Conservation (phyloP, 35 echinoderm and acorn worm genomes). For the Apostichopus parvimensis region DNA sequence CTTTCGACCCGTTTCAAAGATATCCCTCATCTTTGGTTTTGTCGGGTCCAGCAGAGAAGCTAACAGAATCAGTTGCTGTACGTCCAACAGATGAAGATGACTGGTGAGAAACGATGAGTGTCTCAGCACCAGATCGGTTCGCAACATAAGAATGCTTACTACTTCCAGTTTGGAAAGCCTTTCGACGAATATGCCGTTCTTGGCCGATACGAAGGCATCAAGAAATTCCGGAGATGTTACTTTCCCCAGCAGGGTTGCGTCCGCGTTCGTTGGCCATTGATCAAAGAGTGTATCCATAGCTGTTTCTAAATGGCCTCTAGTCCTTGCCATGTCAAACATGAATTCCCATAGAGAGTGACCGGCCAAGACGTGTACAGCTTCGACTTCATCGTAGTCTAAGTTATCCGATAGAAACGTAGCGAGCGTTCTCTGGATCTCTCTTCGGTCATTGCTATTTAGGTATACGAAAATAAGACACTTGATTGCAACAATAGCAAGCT, state of each 20-base stretch:
- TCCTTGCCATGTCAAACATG: constrained; percentile 78
- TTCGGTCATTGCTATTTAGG: constrained; percentile 14
- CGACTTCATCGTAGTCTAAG: constrained; percentile 88
- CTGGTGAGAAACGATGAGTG: constrained; percentile 56
- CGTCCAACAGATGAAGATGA: constrained; percentile 48
- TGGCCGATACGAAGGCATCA: constrained; percentile 6
- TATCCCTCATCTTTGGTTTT: constrained; percentile 61
- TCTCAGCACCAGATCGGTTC: constrained; percentile 67
- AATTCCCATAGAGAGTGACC: constrained; percentile 67
- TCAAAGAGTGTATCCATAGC: constrained; percentile 47
- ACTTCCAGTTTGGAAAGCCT: constrained; percentile 16
- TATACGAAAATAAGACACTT: constrained; percentile 62
- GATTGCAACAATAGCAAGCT: constrained; percentile 68
- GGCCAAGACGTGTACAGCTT: constrained; percentile 59
- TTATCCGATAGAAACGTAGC: constrained; percentile 73
- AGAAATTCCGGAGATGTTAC: constrained; percentile 33
- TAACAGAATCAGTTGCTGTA: constrained; percentile 59
- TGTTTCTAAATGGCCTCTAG: constrained; percentile 34
- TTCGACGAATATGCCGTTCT: constrained; percentile 13
- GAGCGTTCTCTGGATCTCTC: not conserved
- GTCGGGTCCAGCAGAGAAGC: constrained; percentile 87
- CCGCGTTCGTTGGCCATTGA: not conserved
- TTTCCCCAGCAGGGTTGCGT: not conserved
- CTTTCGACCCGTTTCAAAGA: constrained; percentile 37
- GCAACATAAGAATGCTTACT: not conserved